Percentiles rank a stretch among this genome's conserved stretches.
Evolutionary conservation across 2,888 invertebrate species (phyloP).

Genomic region (Trachelus stipa): DNA sequence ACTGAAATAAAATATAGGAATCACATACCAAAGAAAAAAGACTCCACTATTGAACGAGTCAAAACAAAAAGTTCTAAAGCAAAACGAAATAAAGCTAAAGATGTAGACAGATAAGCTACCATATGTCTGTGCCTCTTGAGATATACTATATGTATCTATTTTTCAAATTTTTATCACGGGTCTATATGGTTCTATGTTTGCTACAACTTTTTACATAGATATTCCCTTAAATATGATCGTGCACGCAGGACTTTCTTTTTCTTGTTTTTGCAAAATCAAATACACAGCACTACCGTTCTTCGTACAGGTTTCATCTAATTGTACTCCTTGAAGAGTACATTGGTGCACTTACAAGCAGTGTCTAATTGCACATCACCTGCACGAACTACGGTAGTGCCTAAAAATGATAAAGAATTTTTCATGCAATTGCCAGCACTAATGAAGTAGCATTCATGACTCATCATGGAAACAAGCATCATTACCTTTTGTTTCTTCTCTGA

Average conservation of each 20-base stretch:
- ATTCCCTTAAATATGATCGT: background rate
- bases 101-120: background rate
- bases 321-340: conserved; percentile 32
- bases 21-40: background rate
- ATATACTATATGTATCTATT: background rate
- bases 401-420: conserved; percentile 42
- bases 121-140: background rate
- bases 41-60: background rate
- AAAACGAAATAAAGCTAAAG: background rate
- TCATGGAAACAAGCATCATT: conserved; percentile 23
- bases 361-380: conserved; percentile 45
- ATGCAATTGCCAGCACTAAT: conserved; percentile 25
- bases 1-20: conserved; percentile 55
- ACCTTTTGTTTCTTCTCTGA: conserved; percentile 68
- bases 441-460: conserved; percentile 17
- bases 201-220: background rate
- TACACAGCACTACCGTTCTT: conserved; percentile 46
- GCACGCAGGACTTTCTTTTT: background rate
- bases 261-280: conserved; percentile 2
- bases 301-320: conserved; percentile 50
- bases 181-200: background rate
- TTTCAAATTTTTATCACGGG: background rate
- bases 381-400: conserved; percentile 49
- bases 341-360: conserved; percentile 44
- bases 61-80: background rate